phyloP scores from a whole-genome alignment of 2,888 invertebrate species.

The Anorthoa munda region DNA sequence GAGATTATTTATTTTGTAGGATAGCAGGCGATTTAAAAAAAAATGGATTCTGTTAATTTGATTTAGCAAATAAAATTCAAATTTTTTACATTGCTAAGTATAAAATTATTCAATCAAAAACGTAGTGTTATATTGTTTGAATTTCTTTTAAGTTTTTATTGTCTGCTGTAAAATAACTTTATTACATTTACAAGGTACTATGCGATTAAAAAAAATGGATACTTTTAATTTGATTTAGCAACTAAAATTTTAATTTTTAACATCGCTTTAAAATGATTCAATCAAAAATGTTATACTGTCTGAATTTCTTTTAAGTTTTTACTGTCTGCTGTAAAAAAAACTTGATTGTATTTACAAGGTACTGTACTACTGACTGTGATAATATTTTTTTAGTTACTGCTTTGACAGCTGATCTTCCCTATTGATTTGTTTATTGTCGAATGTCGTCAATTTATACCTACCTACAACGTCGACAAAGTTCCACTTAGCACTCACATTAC shows the following conservation, averaged over 20 bases:
- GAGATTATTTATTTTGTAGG: neutral
- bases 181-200: neutral
- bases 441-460: neutral
- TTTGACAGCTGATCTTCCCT: neutral
- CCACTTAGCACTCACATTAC: neutral
- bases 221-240: neutral
- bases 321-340: neutral
- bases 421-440: constrained; percentile 22
- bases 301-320: neutral
- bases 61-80: neutral
- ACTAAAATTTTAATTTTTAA: too few relatives aligned
- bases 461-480: neutral
- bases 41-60: neutral
- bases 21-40: too few relatives aligned
- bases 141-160: neutral
- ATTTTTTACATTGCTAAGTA: too few relatives aligned
- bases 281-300: neutral
- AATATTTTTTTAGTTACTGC: neutral
- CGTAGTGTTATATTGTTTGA: neutral
- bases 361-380: neutral
- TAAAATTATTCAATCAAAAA: too few relatives aligned
- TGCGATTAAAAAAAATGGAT: neutral
- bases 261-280: neutral
- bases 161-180: neutral
- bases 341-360: neutral